These are phyloP conservation scores for Tetrao urogallus DNA, from an alignment of 2,113 vertebrate genomes.

Conservation along the genomic window DNA sequence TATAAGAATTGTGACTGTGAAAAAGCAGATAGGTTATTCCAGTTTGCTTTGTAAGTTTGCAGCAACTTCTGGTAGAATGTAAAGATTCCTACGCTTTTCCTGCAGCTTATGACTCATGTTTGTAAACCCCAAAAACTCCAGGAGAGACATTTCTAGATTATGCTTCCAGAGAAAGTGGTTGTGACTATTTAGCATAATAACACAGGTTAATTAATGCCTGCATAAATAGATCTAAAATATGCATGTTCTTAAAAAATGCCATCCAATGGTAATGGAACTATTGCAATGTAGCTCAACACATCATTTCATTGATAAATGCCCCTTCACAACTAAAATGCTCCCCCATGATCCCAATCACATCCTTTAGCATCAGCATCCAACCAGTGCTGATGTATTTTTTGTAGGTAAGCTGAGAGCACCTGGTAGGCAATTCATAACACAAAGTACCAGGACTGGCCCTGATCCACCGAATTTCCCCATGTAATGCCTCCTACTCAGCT, in stretches of 20 bases:
- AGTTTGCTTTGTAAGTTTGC: not conserved
- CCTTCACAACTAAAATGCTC: not conserved
- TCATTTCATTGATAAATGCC: not conserved
- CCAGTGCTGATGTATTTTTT: not conserved
- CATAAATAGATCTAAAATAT: not conserved
- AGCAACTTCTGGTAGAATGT: not conserved
- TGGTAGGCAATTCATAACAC: not conserved
- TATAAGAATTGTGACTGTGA: not conserved
- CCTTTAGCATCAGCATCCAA: not conserved
- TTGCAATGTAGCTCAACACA: not conserved
- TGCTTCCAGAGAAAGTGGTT: not conserved
- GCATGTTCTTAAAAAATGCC: not conserved
- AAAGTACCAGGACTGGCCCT: not conserved
- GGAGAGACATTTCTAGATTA: not conserved
- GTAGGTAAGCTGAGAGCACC: not conserved
- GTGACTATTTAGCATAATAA: not conserved
- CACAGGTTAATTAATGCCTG: not conserved
- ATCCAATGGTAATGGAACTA: not conserved
- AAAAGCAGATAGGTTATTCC: not conserved
- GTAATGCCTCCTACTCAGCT: not conserved
- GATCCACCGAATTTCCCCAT: not conserved
- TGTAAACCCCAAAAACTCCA: not conserved
- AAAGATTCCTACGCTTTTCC: not conserved
- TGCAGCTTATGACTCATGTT: not conserved
- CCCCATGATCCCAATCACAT: not conserved